Conservation (phyloP, 2,113 vertebrate species). For the Eptesicus fuscus region DNA sequence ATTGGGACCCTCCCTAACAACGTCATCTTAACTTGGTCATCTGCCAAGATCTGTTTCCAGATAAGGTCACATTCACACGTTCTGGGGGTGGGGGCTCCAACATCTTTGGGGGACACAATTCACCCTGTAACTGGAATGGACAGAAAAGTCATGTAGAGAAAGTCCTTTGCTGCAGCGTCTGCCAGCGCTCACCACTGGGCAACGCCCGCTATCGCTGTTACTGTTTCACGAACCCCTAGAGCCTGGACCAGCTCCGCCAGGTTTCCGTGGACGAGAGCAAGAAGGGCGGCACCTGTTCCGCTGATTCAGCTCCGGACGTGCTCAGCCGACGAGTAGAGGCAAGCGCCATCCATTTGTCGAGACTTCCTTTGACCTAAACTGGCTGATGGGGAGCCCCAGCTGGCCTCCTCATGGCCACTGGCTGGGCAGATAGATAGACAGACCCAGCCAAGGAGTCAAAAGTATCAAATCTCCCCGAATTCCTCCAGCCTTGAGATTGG, state of each 20-base stretch:
- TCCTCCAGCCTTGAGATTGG: not conserved
- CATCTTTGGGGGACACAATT: not conserved
- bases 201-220: fast-evolving
- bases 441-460: not conserved
- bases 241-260: not conserved
- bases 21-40: no score
- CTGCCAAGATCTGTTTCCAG: not conserved
- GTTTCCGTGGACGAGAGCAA: fast-evolving
- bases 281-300: fast-evolving
- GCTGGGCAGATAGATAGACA: not conserved
- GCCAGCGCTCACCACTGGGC: not conserved
- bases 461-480: not conserved
- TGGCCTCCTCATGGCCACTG: not conserved
- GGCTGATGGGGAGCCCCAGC: not conserved
- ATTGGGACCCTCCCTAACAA: not conserved
- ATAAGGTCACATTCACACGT: not conserved
- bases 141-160: not conserved
- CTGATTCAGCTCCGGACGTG: fast-evolving
- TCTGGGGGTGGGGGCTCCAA: not conserved
- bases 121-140: no score
- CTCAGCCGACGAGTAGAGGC: fast-evolving
- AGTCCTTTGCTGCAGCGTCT: not conserved
- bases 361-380: not conserved
- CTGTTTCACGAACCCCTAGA: fast-evolving
- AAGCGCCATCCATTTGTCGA: fast-evolving